These are phyloP conservation scores for Alosa sapidissima DNA, from an alignment of 2,797 vertebrate species.

Conservation along the genomic window DNA sequence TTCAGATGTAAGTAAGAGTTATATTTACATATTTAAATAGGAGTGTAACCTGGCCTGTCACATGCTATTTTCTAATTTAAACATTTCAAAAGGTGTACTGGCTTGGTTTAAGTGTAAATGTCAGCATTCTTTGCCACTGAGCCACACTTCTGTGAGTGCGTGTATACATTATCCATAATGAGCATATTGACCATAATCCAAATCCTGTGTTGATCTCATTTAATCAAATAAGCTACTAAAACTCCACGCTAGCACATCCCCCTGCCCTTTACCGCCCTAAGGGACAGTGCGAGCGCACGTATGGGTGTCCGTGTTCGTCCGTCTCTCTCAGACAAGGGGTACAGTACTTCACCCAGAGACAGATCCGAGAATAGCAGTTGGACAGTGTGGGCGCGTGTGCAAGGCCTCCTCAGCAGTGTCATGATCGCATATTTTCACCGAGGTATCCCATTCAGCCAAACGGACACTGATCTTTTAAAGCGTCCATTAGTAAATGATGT, in stretches of 20 bases:
- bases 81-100: not conserved
- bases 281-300: not conserved
- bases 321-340: not conserved
- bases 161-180: constrained; percentile 35
- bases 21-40: not conserved
- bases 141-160: not conserved
- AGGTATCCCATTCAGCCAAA: constrained; percentile 21
- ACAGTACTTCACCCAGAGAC: constrained; percentile 30
- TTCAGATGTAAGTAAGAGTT: not conserved
- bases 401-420: not conserved
- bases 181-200: constrained; percentile 58
- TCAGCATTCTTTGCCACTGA: not conserved
- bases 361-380: constrained; percentile 36
- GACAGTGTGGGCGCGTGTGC: not conserved
- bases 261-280: constrained; percentile 28
- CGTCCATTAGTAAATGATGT: constrained; percentile 5
- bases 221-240: constrained; percentile 56
- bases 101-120: not conserved
- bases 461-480: not conserved
- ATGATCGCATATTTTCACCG: constrained; percentile 27
- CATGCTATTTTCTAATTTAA: not conserved
- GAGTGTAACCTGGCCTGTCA: not conserved
- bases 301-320: not conserved
- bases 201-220: constrained; percentile 62
- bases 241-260: constrained; percentile 50